Evolutionary conservation across 1,140 invertebrate genomes (phyloP), one percentile per base, ranked within the genome.

Genomic region (Pachypsylla venusta): DNA sequence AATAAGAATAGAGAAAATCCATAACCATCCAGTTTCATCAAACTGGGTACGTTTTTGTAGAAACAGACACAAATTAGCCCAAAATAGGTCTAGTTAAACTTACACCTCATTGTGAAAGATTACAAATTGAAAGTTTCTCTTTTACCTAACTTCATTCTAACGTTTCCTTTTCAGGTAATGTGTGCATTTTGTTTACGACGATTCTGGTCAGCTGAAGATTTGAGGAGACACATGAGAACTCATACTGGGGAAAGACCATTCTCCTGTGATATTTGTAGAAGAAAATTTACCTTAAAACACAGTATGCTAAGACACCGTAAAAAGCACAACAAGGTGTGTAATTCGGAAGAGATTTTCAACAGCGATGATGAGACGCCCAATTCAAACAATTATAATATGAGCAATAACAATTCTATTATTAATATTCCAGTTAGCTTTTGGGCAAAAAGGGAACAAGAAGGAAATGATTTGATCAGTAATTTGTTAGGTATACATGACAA

Each of bases 161-260:
- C n/a, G n/a, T n/a, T n/a, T n/a, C 10, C 60, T 53, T 67, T 70
- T 22, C 68, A 89, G 81, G 84, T 95, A 1, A 85, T 89, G 25
- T 93, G 90, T 69, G 87, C 88, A 1, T 91, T 95, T 66, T 96
- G 92, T 69, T 78, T 93, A 66, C 83, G 90, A 60, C 81, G 89
- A 39, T 93, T 93, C 70, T 93, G 89, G 89, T 94, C 90, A 0
- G 84, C 91, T 0, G 90, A 94, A 69, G 92, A 96, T 71, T 74
- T 96, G 0, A 77, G 90, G 0, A 80, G 90, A 7, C 93, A 96
- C 71, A 93, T 95, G 87, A 74, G 89, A 35, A 89, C 87, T 0
- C 87, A 92, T 67, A 89, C 87, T 0, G 87, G 87, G 0, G 89
- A 90, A 67, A 71, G 87, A 1, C 81, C 81, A 0, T 89, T 87